phyloP scores from a whole-genome alignment of 1,140 invertebrate species.

The Rhynchophorus ferrugineus region DNA sequence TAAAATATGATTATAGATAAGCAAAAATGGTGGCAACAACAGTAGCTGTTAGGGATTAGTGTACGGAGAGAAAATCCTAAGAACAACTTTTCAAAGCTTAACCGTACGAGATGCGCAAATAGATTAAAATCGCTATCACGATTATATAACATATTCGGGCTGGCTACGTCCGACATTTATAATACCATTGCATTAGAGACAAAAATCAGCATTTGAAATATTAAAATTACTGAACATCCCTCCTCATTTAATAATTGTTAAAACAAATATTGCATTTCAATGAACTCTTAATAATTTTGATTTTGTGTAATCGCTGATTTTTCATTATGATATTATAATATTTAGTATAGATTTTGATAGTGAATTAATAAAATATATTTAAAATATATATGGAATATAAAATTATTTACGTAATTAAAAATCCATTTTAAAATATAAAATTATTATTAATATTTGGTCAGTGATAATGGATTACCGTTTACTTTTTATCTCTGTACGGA shows the following conservation, averaged over 20 bases:
- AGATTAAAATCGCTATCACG: no score
- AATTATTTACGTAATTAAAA: conserved; percentile 23
- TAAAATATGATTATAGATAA: conserved; percentile 13
- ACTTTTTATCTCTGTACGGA: conserved; percentile 16
- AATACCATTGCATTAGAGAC: not conserved
- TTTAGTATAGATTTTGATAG: conserved; percentile 11
- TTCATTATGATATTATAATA: conserved; percentile 21
- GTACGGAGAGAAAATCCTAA: not conserved
- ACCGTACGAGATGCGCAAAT: not conserved
- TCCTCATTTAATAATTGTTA: conserved; percentile 13
- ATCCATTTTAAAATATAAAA: conserved; percentile 20
- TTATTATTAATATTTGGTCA: conserved; percentile 21
- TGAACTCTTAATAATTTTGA: conserved; percentile 21
- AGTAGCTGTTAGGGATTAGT: conserved; percentile 9
- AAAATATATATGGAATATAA: conserved; percentile 22
- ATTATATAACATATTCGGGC: no score
- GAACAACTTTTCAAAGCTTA: not conserved
- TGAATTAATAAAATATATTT: conserved; percentile 23
- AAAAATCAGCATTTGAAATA: conserved; percentile 3
- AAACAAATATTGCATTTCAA: conserved; percentile 20
- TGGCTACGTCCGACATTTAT: not conserved
- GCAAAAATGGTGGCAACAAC: conserved; percentile 6
- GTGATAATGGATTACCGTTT: conserved; percentile 22
- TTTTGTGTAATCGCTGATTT: conserved; percentile 19
- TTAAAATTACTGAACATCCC: conserved; percentile 3